Evolutionary conservation across 2,113 vertebrate species (phyloP).

Genomic region (Notarius lentiginosus): DNA sequence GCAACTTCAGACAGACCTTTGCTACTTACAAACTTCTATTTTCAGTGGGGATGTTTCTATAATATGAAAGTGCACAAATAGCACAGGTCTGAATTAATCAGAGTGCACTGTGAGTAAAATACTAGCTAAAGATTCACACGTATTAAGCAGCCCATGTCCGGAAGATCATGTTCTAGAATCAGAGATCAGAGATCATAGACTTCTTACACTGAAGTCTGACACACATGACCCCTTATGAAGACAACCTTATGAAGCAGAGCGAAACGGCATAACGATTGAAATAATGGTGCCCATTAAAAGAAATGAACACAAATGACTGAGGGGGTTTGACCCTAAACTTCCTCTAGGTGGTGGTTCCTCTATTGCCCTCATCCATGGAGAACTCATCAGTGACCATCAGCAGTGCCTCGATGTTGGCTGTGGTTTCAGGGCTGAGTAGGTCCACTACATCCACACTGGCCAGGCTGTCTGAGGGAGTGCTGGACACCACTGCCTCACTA

Average conservation of each 20-base stretch:
- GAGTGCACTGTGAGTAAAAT: slow-evolving; percentile 60
- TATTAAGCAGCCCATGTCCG: slow-evolving; percentile 17
- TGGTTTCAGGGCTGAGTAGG: slow-evolving; percentile 84
- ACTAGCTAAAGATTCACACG: slow-evolving; percentile 13
- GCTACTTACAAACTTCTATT: neutral
- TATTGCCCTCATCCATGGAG: slow-evolving; percentile 66
- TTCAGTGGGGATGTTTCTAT: slow-evolving; percentile 2
- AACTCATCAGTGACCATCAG: slow-evolving; percentile 86
- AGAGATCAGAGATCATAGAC: slow-evolving; percentile 33
- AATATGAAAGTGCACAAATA: slow-evolving; percentile 21
- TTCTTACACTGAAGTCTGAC: slow-evolving; percentile 11
- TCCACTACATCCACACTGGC: slow-evolving; percentile 89
- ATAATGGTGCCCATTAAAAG: slow-evolving; percentile 16
- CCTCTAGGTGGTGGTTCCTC: slow-evolving; percentile 69
- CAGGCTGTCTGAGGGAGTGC: slow-evolving; percentile 75
- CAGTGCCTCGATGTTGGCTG: slow-evolving; percentile 84
- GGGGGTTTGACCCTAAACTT: slow-evolving; percentile 64
- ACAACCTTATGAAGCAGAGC: slow-evolving; percentile 4
- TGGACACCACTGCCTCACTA: slow-evolving; percentile 38
- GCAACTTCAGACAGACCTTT: slow-evolving; percentile 5
- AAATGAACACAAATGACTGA: slow-evolving; percentile 1
- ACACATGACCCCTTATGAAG: neutral
- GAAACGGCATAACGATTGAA: slow-evolving; percentile 23
- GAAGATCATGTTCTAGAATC: slow-evolving; percentile 15
- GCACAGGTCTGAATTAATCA: slow-evolving; percentile 53